These are phyloP conservation scores for Rhingia rostrata DNA, from an alignment of 2,888 invertebrate species.

Conservation along the genomic window DNA sequence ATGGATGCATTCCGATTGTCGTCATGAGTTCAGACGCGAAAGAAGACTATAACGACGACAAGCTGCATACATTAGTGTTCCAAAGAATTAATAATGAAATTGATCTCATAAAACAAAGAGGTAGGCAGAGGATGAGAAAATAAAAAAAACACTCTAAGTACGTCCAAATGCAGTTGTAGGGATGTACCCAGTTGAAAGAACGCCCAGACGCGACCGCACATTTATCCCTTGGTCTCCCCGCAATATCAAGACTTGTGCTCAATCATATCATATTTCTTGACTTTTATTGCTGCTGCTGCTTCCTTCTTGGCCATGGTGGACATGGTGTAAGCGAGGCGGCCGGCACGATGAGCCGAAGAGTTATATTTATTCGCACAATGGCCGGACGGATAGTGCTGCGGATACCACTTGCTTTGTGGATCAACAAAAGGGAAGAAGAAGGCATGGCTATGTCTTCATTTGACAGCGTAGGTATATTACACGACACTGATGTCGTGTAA, in stretches of 20 bases:
- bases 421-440: constrained; percentile 26
- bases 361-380: constrained; percentile 62
- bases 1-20: constrained; percentile 61
- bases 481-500: constrained; percentile 16
- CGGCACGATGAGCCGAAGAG: constrained; percentile 19
- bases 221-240: constrained; percentile 7
- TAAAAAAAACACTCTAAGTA: constrained; percentile 4
- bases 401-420: constrained; percentile 11
- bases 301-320: constrained; percentile 20
- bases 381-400: constrained; percentile 50
- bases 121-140: constrained; percentile 40
- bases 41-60: constrained; percentile 13
- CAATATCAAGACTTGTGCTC: constrained; percentile 47
- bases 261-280: constrained; percentile 74
- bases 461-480: constrained; percentile 43
- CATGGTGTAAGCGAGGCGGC: not conserved
- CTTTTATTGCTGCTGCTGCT: constrained; percentile 62
- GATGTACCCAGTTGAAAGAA: constrained; percentile 63
- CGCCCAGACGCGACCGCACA: constrained; percentile 59
- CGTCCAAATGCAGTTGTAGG: constrained; percentile 30
- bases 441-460: constrained; percentile 54
- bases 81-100: constrained; percentile 65
- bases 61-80: constrained; percentile 57
- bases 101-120: constrained; percentile 67
- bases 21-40: constrained; percentile 20